Percentiles rank a stretch among this genome's conserved stretches.
Conservation (phyloP, 2,888 invertebrate genomes). For the Phragmatobia fuliginosa region DNA sequence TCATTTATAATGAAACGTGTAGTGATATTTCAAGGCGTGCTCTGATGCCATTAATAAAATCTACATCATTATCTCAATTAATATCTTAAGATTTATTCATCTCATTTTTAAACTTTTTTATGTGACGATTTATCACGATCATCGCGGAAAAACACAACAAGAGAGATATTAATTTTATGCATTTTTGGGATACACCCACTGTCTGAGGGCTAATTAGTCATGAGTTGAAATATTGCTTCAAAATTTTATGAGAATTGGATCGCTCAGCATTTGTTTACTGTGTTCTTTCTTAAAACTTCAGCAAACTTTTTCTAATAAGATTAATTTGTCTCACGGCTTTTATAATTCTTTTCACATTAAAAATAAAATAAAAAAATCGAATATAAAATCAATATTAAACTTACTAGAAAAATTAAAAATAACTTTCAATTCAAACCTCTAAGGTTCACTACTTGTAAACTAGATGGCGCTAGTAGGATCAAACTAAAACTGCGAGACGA, state of each 20-base stretch:
- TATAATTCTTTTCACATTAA: background rate
- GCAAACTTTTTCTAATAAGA: background rate
- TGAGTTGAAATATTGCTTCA: conserved; percentile 33
- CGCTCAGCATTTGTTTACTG: conserved; percentile 25
- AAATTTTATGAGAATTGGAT: conserved; percentile 26
- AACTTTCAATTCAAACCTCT: background rate
- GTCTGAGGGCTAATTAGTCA: conserved; percentile 44
- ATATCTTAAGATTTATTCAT: conserved; percentile 66
- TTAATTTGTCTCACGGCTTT: background rate
- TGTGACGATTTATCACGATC: conserved; percentile 63
- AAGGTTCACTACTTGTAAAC: conserved; percentile 49
- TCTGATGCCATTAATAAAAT: conserved; percentile 60
- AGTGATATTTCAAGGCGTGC: conserved; percentile 54
- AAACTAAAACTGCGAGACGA: conserved; percentile 28
- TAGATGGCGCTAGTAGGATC: conserved; percentile 72
- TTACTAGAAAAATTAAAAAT: no score
- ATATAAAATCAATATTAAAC: no score
- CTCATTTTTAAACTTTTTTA: conserved; percentile 66
- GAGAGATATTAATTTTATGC: conserved; percentile 43
- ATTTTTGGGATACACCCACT: conserved; percentile 46
- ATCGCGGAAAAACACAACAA: conserved; percentile 59
- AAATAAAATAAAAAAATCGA: no score
- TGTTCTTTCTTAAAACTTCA: background rate
- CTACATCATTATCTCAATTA: conserved; percentile 72
- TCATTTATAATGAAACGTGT: conserved; percentile 55